phyloP scores from a whole-genome alignment of 2,113 vertebrate genomes.

The Xiphophorus maculatus region DNA sequence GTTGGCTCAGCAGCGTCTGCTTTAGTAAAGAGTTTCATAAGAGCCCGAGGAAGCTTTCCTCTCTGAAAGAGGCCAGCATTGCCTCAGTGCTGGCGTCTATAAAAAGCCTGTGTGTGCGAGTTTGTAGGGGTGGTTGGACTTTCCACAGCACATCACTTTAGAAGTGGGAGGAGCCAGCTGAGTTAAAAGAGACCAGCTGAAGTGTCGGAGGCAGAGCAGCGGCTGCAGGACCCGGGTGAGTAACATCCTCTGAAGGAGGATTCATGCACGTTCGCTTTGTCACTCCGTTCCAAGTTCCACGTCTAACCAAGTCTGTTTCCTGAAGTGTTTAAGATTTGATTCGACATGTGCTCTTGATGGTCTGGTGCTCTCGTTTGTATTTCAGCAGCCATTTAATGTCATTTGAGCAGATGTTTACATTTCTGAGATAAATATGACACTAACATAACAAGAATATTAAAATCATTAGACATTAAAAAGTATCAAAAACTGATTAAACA shows the following conservation, averaged over 20 bases:
- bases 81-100: background rate
- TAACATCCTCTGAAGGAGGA: background rate
- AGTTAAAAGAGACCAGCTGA: background rate
- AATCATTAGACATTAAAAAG: background rate
- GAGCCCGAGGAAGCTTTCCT: too few species aligned
- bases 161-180: background rate
- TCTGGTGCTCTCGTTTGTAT: background rate
- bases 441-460: background rate
- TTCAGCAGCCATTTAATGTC: too few species aligned
- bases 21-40: background rate
- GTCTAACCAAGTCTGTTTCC: background rate
- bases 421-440: too few species aligned
- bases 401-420: too few species aligned
- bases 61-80: background rate
- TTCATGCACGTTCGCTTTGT: too few species aligned
- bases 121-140: background rate
- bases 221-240: background rate
- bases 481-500: background rate
- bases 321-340: background rate
- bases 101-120: constrained; percentile 5
- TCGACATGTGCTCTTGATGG: background rate
- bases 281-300: background rate
- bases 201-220: background rate
- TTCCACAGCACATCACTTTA: background rate
- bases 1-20: background rate